Conservation (phyloP, 2,888 invertebrate species). For the Microctonus aethiopoides region DNA sequence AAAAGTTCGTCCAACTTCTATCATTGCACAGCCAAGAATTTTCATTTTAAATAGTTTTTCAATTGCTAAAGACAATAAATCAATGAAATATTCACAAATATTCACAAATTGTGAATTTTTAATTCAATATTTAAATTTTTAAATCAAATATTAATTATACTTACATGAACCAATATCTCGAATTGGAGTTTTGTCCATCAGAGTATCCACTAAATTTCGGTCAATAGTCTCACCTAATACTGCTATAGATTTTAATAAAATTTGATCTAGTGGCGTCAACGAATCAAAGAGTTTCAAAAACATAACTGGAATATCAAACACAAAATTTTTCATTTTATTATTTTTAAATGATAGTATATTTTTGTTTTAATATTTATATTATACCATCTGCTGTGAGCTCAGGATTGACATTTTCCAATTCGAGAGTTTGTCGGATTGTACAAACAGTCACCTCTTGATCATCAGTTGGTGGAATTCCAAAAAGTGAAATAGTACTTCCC, state of each 20-base stretch:
- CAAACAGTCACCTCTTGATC: conserved; percentile 66
- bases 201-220: conserved; percentile 71
- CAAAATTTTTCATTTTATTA: not conserved
- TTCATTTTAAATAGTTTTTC: conserved; percentile 72
- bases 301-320: conserved; percentile 66
- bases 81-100: too few relatives aligned
- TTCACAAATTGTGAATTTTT: too few relatives aligned
- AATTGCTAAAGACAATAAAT: conserved; percentile 66
- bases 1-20: conserved; percentile 70
- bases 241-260: conserved; percentile 74
- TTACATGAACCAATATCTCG: conserved; percentile 69
- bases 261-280: conserved; percentile 74
- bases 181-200: conserved; percentile 69
- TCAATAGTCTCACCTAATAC: conserved; percentile 75
- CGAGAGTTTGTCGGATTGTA: conserved; percentile 67
- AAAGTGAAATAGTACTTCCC: conserved; percentile 3
- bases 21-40: conserved; percentile 73
- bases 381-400: conserved; percentile 72
- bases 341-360: not conserved
- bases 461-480: conserved; percentile 40
- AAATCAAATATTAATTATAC: conserved; percentile 3
- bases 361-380: not conserved
- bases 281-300: conserved; percentile 76
- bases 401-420: conserved; percentile 69
- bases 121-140: too few relatives aligned